phyloP scores from a whole-genome alignment of 2,113 vertebrate species.

The Phainopepla nitens region DNA sequence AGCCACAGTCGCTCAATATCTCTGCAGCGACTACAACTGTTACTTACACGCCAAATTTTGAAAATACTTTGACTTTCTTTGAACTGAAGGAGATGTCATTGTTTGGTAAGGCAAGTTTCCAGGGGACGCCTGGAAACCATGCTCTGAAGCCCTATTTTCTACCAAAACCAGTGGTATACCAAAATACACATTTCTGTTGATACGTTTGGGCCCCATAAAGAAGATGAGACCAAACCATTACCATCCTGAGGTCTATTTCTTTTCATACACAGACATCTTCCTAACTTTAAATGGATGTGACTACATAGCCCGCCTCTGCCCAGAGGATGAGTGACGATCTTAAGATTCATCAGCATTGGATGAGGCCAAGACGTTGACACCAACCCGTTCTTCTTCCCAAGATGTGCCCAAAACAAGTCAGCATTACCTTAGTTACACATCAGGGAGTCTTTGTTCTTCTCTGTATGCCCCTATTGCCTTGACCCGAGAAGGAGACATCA shows the following conservation, averaged over 20 bases:
- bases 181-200: neutral
- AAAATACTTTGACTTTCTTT: neutral
- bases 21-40: neutral
- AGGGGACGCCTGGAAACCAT: neutral
- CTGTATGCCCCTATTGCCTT: neutral
- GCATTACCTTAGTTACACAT: neutral
- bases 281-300: neutral
- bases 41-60: neutral
- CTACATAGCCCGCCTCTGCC: neutral
- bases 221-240: neutral
- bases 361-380: neutral
- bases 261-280: neutral
- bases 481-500: neutral
- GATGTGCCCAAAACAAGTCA: neutral
- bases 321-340: neutral
- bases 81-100: neutral
- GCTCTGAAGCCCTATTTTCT: neutral
- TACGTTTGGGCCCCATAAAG: neutral
- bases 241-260: neutral
- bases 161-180: neutral
- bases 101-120: neutral
- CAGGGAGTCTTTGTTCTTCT: neutral
- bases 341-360: neutral
- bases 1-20: neutral
- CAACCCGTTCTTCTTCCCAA: neutral